Evolutionary conservation across 2,113 vertebrate species (phyloP).

Genomic region (Megalops atlanticus): DNA sequence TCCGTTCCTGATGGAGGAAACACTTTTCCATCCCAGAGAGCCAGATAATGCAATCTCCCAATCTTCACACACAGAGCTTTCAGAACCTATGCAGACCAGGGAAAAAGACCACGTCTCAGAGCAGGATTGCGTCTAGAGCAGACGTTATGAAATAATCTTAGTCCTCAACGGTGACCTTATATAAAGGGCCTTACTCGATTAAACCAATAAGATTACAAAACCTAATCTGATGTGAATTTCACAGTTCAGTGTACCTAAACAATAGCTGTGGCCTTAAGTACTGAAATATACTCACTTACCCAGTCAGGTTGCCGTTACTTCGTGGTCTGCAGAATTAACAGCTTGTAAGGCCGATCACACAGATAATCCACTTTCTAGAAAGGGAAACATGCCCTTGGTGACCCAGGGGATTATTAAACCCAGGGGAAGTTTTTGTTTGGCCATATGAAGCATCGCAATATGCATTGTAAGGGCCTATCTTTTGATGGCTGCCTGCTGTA

Average conservation of each 20-base stretch:
- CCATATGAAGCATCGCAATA: not conserved
- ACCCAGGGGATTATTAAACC: not conserved
- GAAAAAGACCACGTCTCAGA: not conserved
- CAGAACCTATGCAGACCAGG: not conserved
- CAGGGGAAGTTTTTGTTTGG: not conserved
- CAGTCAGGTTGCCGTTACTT: not conserved
- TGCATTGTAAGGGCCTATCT: not conserved
- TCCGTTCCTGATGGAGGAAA: not conserved
- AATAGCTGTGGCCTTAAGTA: not conserved
- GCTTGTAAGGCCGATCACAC: not conserved
- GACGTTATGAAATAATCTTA: not conserved
- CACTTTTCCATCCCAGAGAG: not conserved
- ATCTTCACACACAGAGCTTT: not conserved
- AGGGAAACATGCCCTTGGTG: not conserved
- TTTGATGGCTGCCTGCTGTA: not conserved
- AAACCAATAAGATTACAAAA: not conserved
- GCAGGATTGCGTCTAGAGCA: not conserved
- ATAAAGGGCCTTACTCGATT: not conserved
- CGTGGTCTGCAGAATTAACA: not conserved
- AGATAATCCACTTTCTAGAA: not conserved
- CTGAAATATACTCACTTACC: not conserved
- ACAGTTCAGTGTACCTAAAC: not conserved
- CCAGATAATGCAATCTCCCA: too few relatives aligned
- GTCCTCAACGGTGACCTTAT: not conserved
- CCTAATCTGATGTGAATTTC: not conserved